Conservation (phyloP, 2,113 vertebrate genomes). For the Cheilinus undulatus region DNA sequence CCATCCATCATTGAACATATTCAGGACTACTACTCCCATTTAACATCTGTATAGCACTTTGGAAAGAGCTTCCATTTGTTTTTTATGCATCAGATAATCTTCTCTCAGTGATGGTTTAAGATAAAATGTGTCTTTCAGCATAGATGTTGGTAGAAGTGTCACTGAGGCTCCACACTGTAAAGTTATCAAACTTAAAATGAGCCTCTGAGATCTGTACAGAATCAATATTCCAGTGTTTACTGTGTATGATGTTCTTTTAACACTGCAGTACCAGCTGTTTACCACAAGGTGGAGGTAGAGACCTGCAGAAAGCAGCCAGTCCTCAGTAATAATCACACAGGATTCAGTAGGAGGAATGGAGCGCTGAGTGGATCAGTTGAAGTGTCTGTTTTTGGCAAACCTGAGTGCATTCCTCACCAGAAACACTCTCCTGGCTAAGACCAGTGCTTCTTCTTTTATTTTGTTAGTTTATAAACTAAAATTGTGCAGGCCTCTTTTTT, state of each 20-base stretch:
- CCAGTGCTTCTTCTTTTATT: conserved; percentile 27
- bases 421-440: not conserved
- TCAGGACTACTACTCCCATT: too few relatives aligned
- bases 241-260: not conserved
- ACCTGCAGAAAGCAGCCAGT: not conserved
- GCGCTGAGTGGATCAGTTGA: conserved; percentile 13
- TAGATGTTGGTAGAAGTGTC: too few relatives aligned
- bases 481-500: not conserved
- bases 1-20: too few relatives aligned
- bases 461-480: conserved; percentile 4
- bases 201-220: too few relatives aligned
- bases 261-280: not conserved
- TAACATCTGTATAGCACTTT: too few relatives aligned
- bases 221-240: not conserved
- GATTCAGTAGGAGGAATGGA: not conserved
- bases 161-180: too few relatives aligned
- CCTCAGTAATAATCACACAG: not conserved
- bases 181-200: too few relatives aligned
- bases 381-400: conserved; percentile 20
- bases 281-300: conserved; percentile 45
- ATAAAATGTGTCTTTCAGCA: too few relatives aligned
- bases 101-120: too few relatives aligned
- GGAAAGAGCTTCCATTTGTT: too few relatives aligned
- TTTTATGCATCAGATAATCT: too few relatives aligned
- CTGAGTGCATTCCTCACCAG: not conserved